phyloP scores from a whole-genome alignment of 2,888 invertebrate genomes.

The Cheiracanthium punctorium region DNA sequence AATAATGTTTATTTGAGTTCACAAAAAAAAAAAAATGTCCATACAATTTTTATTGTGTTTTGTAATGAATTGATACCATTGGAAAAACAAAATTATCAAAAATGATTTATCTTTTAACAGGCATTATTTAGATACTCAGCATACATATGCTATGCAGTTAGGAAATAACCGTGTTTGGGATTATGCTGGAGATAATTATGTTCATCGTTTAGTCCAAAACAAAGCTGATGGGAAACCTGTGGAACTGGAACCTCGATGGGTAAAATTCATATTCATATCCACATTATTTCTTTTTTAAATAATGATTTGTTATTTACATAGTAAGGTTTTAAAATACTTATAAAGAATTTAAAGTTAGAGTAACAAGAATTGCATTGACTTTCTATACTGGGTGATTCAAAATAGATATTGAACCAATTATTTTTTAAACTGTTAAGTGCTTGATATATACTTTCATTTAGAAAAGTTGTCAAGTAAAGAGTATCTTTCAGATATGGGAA shows the following conservation, averaged over 20 bases:
- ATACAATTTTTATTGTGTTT: too few species aligned
- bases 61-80: too few species aligned
- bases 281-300: background rate
- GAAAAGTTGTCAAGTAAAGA: too few species aligned
- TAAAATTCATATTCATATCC: slow-evolving; percentile 4
- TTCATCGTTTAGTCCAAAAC: slow-evolving; percentile 95
- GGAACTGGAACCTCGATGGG: slow-evolving; percentile 74
- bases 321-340: background rate
- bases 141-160: slow-evolving; percentile 97
- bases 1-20: too few species aligned
- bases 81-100: too few species aligned
- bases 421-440: too few species aligned
- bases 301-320: background rate
- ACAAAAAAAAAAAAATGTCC: too few species aligned
- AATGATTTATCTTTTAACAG: too few species aligned
- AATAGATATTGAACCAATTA: too few species aligned
- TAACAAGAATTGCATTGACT: background rate
- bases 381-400: too few species aligned
- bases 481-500: too few species aligned
- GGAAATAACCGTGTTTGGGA: slow-evolving; percentile 99
- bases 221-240: slow-evolving; percentile 98
- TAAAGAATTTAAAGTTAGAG: background rate
- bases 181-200: slow-evolving; percentile 98
- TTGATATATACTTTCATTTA: too few species aligned
- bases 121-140: slow-evolving; percentile 95